Base-by-base conservation (phyloP, 2,888 invertebrate species). In the Scaptomyza tumidula region DNA sequence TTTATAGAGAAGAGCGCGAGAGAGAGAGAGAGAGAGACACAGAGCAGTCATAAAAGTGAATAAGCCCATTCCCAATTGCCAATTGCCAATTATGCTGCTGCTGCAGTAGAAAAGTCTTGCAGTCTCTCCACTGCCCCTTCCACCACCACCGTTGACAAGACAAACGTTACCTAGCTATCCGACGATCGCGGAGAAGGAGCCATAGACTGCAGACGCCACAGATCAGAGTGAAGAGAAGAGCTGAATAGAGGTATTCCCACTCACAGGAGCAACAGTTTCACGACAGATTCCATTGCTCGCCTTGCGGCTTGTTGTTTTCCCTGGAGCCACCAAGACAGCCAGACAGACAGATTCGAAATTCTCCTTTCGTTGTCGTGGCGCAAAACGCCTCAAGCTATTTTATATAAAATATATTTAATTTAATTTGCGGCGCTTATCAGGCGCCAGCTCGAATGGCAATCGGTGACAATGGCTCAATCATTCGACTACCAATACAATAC, bases 381-480 rank as follows among this genome's bases (percentile, higher is more conserved):
- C 71, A 63, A 71, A 75, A 73, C 71, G 78, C 76, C 69, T 75
- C 64, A 62, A 78, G 69, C 62, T 67, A 69, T 80, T 75, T 71
- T 73, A 43, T 9, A 75, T 84, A 71, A 76, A 78, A 80, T 77
- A 75, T 82, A 78, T 74, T 86, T 79, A 76, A 86, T 85, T 90
- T 83, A 76, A 83, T 88, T 88, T 86, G 76, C 69, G 73, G 67
- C 71, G 73, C 78, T 90, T 86, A 90, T 90, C 90, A 86, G 90
- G 90, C 89, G 90, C 90, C 90, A 89, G 76, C 55, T 55, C 50
- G 37, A 50, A 10, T 57, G 55, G 64, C 88, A 72, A 84, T 84
- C 83, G 83, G 83, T 88, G 83, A 80, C 86, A 84, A 83, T 79
- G 81, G 86, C 83, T 82, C 79, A 87, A 82, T 82, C 75, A 6